phyloP scores from a whole-genome alignment of 2,888 invertebrate genomes.

The Ecdyonurus torrentis region DNA sequence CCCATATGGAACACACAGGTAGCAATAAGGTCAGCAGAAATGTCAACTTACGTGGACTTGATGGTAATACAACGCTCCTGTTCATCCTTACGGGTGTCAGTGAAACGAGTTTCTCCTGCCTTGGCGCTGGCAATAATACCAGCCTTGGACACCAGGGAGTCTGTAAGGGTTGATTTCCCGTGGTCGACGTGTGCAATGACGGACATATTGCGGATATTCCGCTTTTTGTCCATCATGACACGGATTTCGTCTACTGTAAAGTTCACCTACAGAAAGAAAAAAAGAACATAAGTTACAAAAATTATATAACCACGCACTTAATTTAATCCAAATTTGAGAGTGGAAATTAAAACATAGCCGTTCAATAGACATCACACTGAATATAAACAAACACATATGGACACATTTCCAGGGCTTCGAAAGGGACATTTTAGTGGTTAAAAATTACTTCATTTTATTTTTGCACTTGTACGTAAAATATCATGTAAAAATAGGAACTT shows the following conservation, averaged over 20 bases:
- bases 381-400: neutral
- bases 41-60: conserved; percentile 98
- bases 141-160: conserved; percentile 98
- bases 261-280: conserved; percentile 66
- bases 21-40: no score
- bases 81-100: conserved; percentile 98
- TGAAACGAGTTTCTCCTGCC: conserved; percentile 98
- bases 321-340: neutral
- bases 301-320: no score
- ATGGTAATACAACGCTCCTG: conserved; percentile 99
- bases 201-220: conserved; percentile 99
- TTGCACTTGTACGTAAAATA: no score
- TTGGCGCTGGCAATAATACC: conserved; percentile 98
- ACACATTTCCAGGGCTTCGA: no score
- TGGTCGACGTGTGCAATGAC: conserved; percentile 99
- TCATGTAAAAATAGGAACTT: no score
- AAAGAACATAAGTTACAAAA: no score
- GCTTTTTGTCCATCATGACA: conserved; percentile 98
- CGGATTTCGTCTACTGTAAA: conserved; percentile 99
- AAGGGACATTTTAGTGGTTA: neutral
- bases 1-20: neutral
- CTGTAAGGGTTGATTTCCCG: conserved; percentile 98
- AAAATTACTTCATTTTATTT: no score
- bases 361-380: neutral
- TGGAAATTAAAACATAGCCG: neutral